Base-by-base conservation (phyloP, 2,113 vertebrate genomes). In the Sigmodon hispidus region DNA sequence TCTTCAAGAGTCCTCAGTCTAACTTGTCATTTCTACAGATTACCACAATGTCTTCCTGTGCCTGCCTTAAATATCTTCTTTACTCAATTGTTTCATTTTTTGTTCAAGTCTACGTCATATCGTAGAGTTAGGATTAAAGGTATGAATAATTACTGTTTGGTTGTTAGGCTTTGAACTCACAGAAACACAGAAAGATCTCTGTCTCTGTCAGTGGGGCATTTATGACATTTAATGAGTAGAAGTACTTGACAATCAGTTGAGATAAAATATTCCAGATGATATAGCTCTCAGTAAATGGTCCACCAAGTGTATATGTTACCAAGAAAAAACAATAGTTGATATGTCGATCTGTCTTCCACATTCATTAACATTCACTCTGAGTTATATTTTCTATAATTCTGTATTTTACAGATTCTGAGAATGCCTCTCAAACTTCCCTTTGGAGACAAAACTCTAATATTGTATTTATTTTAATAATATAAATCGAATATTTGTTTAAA, bases 211-310 rank as follows among this genome's bases (percentile, higher is more conserved):
- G 0, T 89, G 50, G 36, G 52, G 43, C 57, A 83, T 94, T 95
- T 45, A 83, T 50, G 24, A 21, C 24, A 80, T 76, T 89, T 91
- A 93, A 48, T 91, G 34, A 89, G 8, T 87, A 85, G 11, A 94
- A 70, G 21, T 80, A 7, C 31, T 94, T 94, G 90, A 80, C 31
- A 89, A 91, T 87, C 70, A 91, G 48, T 89, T 92, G 94, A 48
- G 7, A 87, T 91, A 86, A 94, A 96, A 79, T 96, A 89, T 93
- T 96, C 94, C 70, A 87, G 73, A 67, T 81, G 3, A 55, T 61
- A 26, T 11, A 45, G 7, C 89, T 87, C 36, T 97, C 24, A 67
- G 4, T 76, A 93, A 93, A 19, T 79, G 26, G 19, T 84, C 75
- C 65, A 61, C 86, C 94, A 95, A 77, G 34, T 86, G 34, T 79